Evolutionary conservation across 2,113 vertebrate genomes (phyloP).

Genomic region (Polypterus senegalus): DNA sequence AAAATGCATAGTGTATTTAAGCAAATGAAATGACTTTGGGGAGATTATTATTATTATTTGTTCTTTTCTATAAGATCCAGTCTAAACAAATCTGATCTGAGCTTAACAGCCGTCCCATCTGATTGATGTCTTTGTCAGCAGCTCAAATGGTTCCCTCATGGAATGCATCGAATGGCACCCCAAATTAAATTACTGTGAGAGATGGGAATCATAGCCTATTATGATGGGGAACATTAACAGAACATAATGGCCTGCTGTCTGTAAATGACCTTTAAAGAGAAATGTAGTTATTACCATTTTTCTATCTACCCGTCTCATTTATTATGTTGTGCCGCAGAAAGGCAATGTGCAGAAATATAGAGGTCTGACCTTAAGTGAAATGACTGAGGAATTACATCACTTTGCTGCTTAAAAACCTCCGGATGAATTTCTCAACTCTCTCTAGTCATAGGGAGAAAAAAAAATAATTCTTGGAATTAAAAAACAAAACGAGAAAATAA

Average conservation of each 20-base stretch:
- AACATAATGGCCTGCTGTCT: conserved; percentile 43
- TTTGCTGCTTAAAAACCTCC: too few relatives aligned
- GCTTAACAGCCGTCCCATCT: neutral
- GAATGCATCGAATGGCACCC: conserved; percentile 9
- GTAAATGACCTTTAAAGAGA: conserved; percentile 62
- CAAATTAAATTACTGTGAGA: conserved; percentile 27
- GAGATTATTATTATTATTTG: too few relatives aligned
- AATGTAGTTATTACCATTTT: conserved; percentile 47
- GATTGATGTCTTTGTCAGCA: conserved; percentile 1
- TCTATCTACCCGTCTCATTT: conserved; percentile 38
- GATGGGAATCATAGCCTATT: conserved; percentile 31
- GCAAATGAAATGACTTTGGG: too few relatives aligned
- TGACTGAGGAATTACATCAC: conserved; percentile 31
- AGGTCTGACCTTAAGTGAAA: conserved; percentile 36
- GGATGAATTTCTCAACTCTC: too few relatives aligned
- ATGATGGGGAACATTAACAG: conserved; percentile 45
- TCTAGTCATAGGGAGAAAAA: too few relatives aligned
- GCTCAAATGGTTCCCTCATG: conserved; percentile 5
- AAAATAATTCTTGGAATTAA: too few relatives aligned
- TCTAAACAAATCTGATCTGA: too few relatives aligned
- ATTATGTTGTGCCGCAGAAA: conserved; percentile 34
- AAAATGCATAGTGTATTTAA: too few relatives aligned
- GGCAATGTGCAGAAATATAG: conserved; percentile 37
- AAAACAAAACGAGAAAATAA: too few relatives aligned
- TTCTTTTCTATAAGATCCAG: too few relatives aligned